A percentile compares a stretch with the other conserved stretches of the same genome.
Conservation (phyloP, 2,888 invertebrate genomes). For the Linnaemya tessellans region DNA sequence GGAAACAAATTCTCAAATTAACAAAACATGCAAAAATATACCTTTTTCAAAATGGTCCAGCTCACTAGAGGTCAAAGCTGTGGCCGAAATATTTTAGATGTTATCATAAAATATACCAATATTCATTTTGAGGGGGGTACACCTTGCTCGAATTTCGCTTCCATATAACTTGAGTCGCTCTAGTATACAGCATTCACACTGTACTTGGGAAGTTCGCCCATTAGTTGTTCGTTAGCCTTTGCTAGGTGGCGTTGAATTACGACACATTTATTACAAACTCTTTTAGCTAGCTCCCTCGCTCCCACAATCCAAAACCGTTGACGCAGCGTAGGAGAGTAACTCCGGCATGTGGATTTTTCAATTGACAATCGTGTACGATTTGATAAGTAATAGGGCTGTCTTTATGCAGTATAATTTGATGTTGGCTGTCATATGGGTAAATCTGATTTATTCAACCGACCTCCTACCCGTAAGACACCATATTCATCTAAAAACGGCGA, state of each 20-base stretch:
- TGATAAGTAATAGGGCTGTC: slow-evolving; percentile 25
- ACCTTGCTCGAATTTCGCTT: no score
- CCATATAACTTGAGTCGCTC: no score
- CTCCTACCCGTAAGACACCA: slow-evolving; percentile 33
- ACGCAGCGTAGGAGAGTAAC: slow-evolving; percentile 16
- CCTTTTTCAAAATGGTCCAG: no score
- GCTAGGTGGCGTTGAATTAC: slow-evolving; percentile 26
- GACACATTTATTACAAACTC: background rate
- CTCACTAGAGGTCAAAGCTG: no score
- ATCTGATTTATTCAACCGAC: background rate
- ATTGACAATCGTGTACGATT: slow-evolving; percentile 21
- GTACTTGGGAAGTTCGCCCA: slow-evolving; percentile 39
- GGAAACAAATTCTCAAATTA: no score
- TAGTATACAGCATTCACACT: slow-evolving; percentile 37
- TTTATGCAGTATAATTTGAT: slow-evolving; percentile 50
- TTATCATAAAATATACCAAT: no score
- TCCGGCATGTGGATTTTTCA: slow-evolving; percentile 23
- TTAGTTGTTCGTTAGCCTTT: slow-evolving; percentile 19
- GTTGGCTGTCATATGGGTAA: no score
- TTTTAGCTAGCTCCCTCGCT: no score
- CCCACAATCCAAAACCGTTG: slow-evolving; percentile 21
- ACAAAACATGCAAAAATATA: no score
- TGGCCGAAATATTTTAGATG: no score
- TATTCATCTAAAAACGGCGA: slow-evolving; percentile 31
- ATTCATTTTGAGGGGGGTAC: no score